phyloP scores from a whole-genome alignment of 1,140 invertebrate genomes.

The Tetranychus cinnabarinus region DNA sequence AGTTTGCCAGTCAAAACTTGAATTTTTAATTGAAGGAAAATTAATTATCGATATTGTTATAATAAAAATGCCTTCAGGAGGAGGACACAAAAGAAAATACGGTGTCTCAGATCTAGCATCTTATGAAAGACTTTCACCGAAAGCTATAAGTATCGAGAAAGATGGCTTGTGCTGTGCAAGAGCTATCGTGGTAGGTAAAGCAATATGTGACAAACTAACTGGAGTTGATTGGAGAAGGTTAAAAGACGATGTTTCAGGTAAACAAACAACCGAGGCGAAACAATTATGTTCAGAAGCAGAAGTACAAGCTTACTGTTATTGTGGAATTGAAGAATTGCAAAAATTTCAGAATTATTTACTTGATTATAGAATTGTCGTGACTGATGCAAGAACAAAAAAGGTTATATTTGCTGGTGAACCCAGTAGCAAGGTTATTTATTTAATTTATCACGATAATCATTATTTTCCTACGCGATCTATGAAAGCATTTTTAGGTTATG shows the following conservation, averaged over 20 bases:
- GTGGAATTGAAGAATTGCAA: neutral
- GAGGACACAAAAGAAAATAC: neutral
- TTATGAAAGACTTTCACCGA: neutral
- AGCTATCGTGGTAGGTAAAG: neutral
- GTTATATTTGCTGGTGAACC: neutral
- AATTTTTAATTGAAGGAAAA: neutral
- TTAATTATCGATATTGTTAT: neutral
- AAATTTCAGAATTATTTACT: neutral
- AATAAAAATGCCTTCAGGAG: neutral
- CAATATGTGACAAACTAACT: neutral
- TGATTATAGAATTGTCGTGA: neutral
- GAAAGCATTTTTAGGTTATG: neutral
- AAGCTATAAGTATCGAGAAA: neutral
- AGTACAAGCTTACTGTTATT: neutral
- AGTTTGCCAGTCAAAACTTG: neutral
- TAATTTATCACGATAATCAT: neutral
- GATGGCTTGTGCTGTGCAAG: neutral
- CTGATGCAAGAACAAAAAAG: neutral
- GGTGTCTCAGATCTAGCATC: neutral
- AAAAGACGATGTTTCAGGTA: neutral
- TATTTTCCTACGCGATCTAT: neutral
- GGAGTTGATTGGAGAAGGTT: neutral
- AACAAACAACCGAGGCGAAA: neutral
- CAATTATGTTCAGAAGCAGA: neutral
- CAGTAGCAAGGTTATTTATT: neutral